Evolutionary conservation across 2,888 invertebrate genomes (phyloP).

Genomic region (Proisotoma minuta): DNA sequence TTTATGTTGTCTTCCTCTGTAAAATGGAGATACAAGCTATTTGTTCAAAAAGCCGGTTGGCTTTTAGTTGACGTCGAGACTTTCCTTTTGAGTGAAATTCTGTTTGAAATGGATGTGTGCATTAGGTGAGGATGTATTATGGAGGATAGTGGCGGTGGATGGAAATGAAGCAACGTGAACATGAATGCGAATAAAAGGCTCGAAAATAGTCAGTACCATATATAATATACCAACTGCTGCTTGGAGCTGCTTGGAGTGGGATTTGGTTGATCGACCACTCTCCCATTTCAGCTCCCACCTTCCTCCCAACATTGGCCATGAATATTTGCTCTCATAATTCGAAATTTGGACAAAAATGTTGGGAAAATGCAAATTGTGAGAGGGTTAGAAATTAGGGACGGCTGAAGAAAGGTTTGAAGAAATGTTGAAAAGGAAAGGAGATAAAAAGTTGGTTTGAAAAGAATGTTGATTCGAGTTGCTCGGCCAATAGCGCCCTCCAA

Average conservation of each 20-base stretch:
- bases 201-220: too few relatives aligned
- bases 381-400: not conserved
- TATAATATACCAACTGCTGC: too few relatives aligned
- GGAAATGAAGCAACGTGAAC: too few relatives aligned
- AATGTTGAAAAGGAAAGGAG: slow-evolving; percentile 3
- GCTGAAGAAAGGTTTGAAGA: slow-evolving; percentile 10
- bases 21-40: too few relatives aligned
- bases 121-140: too few relatives aligned
- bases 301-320: slow-evolving; percentile 13
- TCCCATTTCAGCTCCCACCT: slow-evolving; percentile 23
- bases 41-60: too few relatives aligned
- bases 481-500: slow-evolving; percentile 11
- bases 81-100: too few relatives aligned
- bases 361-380: not conserved
- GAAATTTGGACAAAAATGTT: slow-evolving; percentile 16
- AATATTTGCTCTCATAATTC: slow-evolving; percentile 32
- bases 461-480: slow-evolving; percentile 12
- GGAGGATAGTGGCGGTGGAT: too few relatives aligned
- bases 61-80: too few relatives aligned
- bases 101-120: too few relatives aligned
- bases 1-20: too few relatives aligned
- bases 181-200: too few relatives aligned
- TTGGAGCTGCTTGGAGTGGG: slow-evolving; percentile 7
- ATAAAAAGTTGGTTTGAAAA: slow-evolving; percentile 31
- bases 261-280: slow-evolving; percentile 24